Evolutionary conservation across 2,797 vertebrate species (phyloP).

Genomic region (Bradypodion ventrale): DNA sequence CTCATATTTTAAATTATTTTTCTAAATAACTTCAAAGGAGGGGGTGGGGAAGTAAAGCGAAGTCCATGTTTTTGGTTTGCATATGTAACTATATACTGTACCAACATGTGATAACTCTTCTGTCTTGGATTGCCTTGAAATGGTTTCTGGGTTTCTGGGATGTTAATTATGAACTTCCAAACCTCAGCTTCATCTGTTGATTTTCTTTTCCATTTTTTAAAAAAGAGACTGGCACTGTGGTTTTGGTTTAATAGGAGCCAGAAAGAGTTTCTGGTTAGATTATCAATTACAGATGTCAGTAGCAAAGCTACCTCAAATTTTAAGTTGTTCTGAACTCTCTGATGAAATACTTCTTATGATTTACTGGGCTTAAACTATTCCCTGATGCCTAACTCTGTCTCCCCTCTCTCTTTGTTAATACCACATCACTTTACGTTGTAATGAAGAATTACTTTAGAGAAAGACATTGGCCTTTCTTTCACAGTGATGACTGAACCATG

Average conservation of each 20-base stretch:
- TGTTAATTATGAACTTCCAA: neutral
- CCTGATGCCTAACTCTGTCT: neutral
- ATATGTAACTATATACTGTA: neutral
- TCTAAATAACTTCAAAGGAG: conserved; percentile 22
- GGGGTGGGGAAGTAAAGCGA: neutral
- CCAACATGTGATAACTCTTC: conserved; percentile 21
- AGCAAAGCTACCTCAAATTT: conserved; percentile 47
- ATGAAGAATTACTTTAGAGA: conserved; percentile 29
- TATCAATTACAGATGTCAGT: conserved; percentile 34
- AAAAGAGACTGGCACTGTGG: conserved; percentile 25
- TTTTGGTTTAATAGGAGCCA: conserved; percentile 30
- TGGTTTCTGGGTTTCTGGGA: neutral
- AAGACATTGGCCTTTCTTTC: conserved; percentile 8
- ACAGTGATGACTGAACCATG: neutral
- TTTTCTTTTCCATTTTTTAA: conserved; percentile 18
- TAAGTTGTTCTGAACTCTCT: conserved; percentile 45
- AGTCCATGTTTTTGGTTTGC: conserved; percentile 21
- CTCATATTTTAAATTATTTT: conserved; percentile 32
- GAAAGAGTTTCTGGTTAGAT: conserved; percentile 46
- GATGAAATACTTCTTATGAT: conserved; percentile 44
- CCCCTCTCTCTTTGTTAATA: conserved; percentile 36
- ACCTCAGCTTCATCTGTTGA: conserved; percentile 26
- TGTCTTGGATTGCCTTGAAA: neutral
- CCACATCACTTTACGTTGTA: neutral
- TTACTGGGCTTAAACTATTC: conserved; percentile 41